These are phyloP conservation scores for Diplosoma virens DNA, from an alignment of 23 tunicate species.

Conservation along the genomic window DNA sequence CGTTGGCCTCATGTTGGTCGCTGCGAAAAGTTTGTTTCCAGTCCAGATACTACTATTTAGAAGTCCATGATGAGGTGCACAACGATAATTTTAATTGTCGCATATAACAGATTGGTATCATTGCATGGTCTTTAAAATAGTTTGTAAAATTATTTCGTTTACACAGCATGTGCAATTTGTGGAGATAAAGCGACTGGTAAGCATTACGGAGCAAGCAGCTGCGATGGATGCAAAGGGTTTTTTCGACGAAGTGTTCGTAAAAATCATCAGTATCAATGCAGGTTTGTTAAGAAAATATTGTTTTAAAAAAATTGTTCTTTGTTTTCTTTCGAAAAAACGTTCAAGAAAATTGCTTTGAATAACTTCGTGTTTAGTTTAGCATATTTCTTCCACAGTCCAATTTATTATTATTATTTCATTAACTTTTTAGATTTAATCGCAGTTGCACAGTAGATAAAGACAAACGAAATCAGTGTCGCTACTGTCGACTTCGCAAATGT, in stretches of 20 bases:
- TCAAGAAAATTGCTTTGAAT: too few species aligned
- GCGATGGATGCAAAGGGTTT: conserved; percentile 93
- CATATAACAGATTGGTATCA: not conserved
- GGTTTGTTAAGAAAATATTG: too few species aligned
- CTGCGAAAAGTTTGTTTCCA: too few species aligned
- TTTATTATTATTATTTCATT: too few species aligned
- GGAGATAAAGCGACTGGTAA: conserved; percentile 90
- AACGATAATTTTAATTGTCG: not conserved
- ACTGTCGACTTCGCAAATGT: conserved; percentile 94
- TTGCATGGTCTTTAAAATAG: not conserved
- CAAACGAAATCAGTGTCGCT: conserved; percentile 92
- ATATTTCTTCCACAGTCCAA: too few species aligned
- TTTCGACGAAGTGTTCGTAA: conserved; percentile 87
- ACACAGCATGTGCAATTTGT: conserved; percentile 73
- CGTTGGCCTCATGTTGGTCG: too few species aligned
- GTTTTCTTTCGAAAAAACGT: too few species aligned
- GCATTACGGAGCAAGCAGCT: conserved; percentile 91
- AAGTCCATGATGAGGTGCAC: too few species aligned
- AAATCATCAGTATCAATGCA: conserved; percentile 89
- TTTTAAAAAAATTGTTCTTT: too few species aligned
- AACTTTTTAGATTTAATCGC: conserved; percentile 50
- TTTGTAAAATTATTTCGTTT: not conserved
- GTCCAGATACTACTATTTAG: too few species aligned
- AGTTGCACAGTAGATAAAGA: conserved; percentile 86
- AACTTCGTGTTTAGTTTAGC: too few species aligned